phyloP scores from a whole-genome alignment of 1,140 invertebrate species.

The Magallana ariakensis region DNA sequence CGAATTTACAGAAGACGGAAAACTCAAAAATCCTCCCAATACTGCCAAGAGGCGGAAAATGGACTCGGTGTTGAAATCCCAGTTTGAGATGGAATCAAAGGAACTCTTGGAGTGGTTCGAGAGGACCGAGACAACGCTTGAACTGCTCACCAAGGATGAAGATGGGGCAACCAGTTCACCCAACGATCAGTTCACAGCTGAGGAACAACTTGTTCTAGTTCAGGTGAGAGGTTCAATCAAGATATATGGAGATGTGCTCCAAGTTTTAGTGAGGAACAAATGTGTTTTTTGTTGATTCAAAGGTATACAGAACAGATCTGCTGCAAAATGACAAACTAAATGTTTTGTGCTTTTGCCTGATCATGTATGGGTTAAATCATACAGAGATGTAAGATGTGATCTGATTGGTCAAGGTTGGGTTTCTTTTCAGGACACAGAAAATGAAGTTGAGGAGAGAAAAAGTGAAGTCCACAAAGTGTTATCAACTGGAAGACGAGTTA shows the following conservation, averaged over 20 bases:
- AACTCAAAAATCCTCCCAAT: slow-evolving; percentile 55
- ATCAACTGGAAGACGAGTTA: slow-evolving; percentile 64
- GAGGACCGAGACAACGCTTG: slow-evolving; percentile 82
- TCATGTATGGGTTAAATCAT: too few species aligned
- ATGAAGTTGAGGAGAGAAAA: slow-evolving; percentile 74
- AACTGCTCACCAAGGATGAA: slow-evolving; percentile 80
- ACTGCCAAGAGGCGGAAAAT: slow-evolving; percentile 71
- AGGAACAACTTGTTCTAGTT: slow-evolving; percentile 83
- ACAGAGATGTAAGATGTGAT: too few species aligned
- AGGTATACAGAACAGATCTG: too few species aligned
- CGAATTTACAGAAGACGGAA: slow-evolving; percentile 59
- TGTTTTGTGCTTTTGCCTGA: too few species aligned
- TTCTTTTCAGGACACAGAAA: slow-evolving; percentile 76
- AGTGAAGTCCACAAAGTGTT: slow-evolving; percentile 65
- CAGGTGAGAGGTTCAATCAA: slow-evolving; percentile 74
- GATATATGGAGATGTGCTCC: too few species aligned
- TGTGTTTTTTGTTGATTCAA: too few species aligned
- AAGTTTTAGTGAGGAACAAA: too few species aligned
- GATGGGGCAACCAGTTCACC: slow-evolving; percentile 76
- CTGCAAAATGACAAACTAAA: too few species aligned
- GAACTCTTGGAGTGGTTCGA: slow-evolving; percentile 83
- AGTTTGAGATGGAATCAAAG: slow-evolving; percentile 82
- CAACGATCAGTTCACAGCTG: slow-evolving; percentile 82
- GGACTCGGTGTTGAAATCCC: slow-evolving; percentile 76
- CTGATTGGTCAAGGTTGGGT: too few species aligned